phyloP scores from a whole-genome alignment of 1,140 invertebrate genomes.

The Pogonognathellus flavescens region DNA sequence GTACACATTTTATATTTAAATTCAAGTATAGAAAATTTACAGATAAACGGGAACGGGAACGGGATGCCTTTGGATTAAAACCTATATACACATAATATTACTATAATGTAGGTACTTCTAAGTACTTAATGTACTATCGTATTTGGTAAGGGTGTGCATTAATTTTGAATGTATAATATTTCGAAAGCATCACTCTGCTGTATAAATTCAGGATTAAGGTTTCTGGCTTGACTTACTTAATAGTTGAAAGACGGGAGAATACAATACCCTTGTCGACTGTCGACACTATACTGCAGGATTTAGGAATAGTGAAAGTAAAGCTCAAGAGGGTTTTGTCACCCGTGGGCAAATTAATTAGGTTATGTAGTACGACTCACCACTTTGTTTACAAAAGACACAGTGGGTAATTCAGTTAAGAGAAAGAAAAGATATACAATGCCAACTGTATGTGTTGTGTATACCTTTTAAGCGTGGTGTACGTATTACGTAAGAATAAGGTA shows the following conservation, averaged over 20 bases:
- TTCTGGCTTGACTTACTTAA: conserved; percentile 10
- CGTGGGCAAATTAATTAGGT: conserved; percentile 44
- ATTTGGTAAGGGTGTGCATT: too few relatives aligned
- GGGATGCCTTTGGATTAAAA: too few relatives aligned
- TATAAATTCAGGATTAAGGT: conserved; percentile 41
- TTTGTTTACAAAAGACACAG: conserved; percentile 41
- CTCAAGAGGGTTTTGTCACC: conserved; percentile 33
- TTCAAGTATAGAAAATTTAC: too few relatives aligned
- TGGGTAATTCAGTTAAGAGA: not conserved
- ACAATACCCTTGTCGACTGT: conserved; percentile 31
- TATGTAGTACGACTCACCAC: not conserved
- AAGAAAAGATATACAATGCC: not conserved
- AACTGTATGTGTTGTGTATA: too few relatives aligned
- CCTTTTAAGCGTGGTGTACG: too few relatives aligned
- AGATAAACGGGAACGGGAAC: too few relatives aligned
- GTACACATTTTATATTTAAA: too few relatives aligned
- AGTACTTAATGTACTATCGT: too few relatives aligned
- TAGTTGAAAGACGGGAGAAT: not conserved
- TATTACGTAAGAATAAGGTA: too few relatives aligned
- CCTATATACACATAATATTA: too few relatives aligned
- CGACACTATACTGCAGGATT: not conserved
- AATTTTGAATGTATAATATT: not conserved
- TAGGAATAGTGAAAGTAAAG: not conserved
- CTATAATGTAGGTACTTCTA: too few relatives aligned
- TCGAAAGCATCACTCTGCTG: conserved; percentile 27